These are phyloP conservation scores for Heptranchias perlo DNA, from an alignment of 2,113 vertebrate genomes.

Conservation along the genomic window DNA sequence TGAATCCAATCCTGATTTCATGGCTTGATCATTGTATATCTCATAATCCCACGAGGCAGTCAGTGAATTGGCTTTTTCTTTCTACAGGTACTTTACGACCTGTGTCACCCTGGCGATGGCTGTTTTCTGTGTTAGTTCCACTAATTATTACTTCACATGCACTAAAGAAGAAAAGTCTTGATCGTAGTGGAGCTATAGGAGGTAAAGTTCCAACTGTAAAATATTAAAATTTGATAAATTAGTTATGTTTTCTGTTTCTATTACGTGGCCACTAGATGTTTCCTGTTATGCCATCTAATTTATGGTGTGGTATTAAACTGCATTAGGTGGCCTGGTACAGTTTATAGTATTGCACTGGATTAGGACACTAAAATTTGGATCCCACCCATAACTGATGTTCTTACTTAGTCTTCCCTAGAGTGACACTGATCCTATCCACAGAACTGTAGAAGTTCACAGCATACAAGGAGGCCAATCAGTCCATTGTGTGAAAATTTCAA, in stretches of 20 bases:
- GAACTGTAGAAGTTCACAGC: not conserved
- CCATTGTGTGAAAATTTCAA: too few species aligned
- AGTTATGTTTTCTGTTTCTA: not conserved
- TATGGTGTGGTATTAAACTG: not conserved
- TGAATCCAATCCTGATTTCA: not conserved
- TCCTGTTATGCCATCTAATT: not conserved
- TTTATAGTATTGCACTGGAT: not conserved
- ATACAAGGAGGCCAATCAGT: not conserved
- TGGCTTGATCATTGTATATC: not conserved
- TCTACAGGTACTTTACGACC: slow-evolving; percentile 72
- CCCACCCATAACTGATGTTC: not conserved
- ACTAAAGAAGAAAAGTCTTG: slow-evolving; percentile 77
- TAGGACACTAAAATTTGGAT: not conserved
- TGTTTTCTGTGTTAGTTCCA: slow-evolving; percentile 82
- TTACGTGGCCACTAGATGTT: not conserved
- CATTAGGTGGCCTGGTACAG: not conserved
- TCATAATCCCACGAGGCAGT: not conserved
- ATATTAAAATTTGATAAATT: not conserved
- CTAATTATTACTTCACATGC: slow-evolving; percentile 65
- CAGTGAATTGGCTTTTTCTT: slow-evolving; percentile 39
- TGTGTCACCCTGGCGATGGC: slow-evolving; percentile 90
- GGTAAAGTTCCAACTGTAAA: slow-evolving; percentile 56
- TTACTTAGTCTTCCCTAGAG: not conserved
- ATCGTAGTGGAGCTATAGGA: slow-evolving; percentile 76
- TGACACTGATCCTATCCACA: not conserved